These are phyloP conservation scores for Chlorops oryzae DNA, from an alignment of 1,140 invertebrate genomes.

Conservation along the genomic window DNA sequence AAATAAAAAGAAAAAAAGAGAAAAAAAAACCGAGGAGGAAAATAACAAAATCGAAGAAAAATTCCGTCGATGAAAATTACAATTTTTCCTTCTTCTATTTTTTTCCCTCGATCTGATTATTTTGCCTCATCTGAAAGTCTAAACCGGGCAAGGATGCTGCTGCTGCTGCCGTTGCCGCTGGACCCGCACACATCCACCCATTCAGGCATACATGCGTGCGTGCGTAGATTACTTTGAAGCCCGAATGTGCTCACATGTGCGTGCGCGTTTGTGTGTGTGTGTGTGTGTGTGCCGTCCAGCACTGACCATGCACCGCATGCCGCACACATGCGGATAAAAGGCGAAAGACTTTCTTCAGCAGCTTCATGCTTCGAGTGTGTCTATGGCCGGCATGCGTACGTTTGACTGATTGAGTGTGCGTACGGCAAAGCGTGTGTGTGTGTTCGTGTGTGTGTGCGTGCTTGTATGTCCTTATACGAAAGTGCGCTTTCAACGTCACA, in stretches of 20 bases:
- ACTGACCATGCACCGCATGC: no score
- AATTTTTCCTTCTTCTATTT: constrained; percentile 9
- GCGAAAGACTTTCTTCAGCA: no score
- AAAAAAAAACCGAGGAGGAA: constrained; percentile 7
- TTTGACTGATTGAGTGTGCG: no score
- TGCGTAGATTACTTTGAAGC: not conserved
- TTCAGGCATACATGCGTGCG: not conserved
- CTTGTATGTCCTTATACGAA: no score
- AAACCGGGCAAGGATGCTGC: constrained; percentile 11
- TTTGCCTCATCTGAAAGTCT: constrained; percentile 10
- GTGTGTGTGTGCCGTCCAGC: not conserved
- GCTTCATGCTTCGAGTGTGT: no score
- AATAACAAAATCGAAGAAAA: not conserved
- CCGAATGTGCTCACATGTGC: not conserved
- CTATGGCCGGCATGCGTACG: no score
- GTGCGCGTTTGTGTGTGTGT: not conserved
- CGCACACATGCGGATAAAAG: no score
- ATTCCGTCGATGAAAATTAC: constrained; percentile 15
- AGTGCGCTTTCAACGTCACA: no score
- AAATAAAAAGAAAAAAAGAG: constrained; percentile 1
- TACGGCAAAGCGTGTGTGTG: no score
- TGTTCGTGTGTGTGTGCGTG: no score
- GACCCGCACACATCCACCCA: constrained; percentile 14
- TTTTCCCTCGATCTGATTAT: constrained; percentile 4
- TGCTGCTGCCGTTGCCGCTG: constrained; percentile 32